phyloP scores from a whole-genome alignment of 2,797 vertebrate species.

The Selene dorsalis region DNA sequence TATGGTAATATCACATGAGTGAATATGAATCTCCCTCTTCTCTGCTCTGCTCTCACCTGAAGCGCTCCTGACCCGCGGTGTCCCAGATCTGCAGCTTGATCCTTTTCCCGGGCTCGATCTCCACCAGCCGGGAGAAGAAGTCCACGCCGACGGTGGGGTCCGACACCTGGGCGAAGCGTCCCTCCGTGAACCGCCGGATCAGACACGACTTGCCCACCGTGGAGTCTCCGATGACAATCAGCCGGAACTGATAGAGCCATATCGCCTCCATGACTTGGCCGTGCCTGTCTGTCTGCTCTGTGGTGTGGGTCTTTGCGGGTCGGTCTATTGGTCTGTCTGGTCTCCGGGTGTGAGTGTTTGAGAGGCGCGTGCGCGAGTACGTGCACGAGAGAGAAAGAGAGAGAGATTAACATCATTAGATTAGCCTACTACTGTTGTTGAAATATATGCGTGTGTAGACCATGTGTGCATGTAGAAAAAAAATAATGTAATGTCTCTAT shows the following conservation, averaged over 20 bases:
- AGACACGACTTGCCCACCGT: constrained; percentile 98
- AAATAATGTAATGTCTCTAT: too few species aligned
- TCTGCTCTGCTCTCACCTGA: constrained; percentile 82
- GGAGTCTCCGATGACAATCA: constrained; percentile 97
- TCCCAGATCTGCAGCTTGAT: constrained; percentile 98
- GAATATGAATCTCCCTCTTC: not conserved
- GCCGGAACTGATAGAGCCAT: constrained; percentile 97
- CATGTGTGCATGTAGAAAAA: too few species aligned
- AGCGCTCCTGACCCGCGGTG: constrained; percentile 93
- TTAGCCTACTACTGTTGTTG: not conserved
- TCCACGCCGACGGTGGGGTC: constrained; percentile 98
- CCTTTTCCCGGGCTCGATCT: constrained; percentile 95
- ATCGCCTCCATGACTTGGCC: constrained; percentile 83
- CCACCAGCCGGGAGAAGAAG: constrained; percentile 97
- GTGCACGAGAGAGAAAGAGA: not conserved
- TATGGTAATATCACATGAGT: not conserved
- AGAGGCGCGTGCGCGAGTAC: not conserved
- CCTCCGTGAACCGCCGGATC: constrained; percentile 96
- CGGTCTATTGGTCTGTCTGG: not conserved
- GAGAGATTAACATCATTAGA: not conserved
- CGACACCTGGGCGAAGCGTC: constrained; percentile 94
- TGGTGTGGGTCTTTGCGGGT: not conserved
- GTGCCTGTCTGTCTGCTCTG: constrained; percentile 5
- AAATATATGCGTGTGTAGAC: too few species aligned
- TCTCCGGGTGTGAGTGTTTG: too few species aligned